phyloP scores from a whole-genome alignment of 2,888 invertebrate species.

The Tachina grossa region DNA sequence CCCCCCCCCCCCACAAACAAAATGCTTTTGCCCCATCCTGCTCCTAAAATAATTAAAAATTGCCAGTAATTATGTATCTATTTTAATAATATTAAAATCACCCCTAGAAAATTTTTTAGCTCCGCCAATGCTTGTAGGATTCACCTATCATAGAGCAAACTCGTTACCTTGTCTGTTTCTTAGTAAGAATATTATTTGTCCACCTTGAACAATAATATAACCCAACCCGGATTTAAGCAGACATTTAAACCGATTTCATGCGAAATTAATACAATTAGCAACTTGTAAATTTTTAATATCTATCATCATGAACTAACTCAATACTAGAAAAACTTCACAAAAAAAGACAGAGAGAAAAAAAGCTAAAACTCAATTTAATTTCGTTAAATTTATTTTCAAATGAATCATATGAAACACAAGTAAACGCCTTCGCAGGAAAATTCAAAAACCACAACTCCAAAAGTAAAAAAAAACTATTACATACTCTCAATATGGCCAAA shows the following conservation, averaged over 20 bases:
- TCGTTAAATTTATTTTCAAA: constrained; percentile 58
- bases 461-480: neutral
- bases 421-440: constrained; percentile 68
- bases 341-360: neutral
- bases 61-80: too few relatives aligned
- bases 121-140: too few relatives aligned
- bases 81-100: too few relatives aligned
- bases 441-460: neutral
- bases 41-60: too few relatives aligned
- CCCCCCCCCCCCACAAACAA: too few relatives aligned
- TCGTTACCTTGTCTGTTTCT: too few relatives aligned
- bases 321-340: neutral
- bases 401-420: constrained; percentile 38
- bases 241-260: constrained; percentile 72
- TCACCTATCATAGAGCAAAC: too few relatives aligned
- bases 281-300: constrained; percentile 79
- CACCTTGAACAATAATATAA: neutral
- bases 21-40: too few relatives aligned
- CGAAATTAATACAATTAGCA: constrained; percentile 79
- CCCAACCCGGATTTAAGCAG: constrained; percentile 39
- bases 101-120: too few relatives aligned
- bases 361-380: constrained; percentile 51
- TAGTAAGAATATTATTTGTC: too few relatives aligned
- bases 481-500: constrained; percentile 8
- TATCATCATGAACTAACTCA: constrained; percentile 72